Conservation (phyloP, 2,888 invertebrate genomes). For the Torymus auratus region DNA sequence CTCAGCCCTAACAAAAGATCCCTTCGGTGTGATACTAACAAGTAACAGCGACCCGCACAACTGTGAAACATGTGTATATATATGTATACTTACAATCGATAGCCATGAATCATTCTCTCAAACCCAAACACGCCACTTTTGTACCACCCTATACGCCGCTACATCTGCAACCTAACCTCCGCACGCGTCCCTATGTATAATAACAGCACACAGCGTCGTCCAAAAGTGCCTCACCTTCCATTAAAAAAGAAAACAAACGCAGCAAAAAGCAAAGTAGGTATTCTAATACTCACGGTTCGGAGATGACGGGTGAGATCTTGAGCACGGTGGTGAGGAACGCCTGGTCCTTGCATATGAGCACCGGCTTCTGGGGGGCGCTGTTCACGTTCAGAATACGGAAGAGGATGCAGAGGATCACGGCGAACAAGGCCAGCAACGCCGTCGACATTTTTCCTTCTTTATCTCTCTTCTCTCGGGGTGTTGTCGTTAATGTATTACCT, state of each 20-base stretch:
- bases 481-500: too few relatives aligned
- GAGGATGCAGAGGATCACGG: slow-evolving; percentile 88
- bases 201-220: not conserved
- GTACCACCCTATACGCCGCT: too few relatives aligned
- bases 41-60: too few relatives aligned
- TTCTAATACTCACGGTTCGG: slow-evolving; percentile 92
- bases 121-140: too few relatives aligned
- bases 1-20: too few relatives aligned
- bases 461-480: too few relatives aligned
- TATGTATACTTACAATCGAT: too few relatives aligned
- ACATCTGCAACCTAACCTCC: too few relatives aligned
- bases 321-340: slow-evolving; percentile 87
- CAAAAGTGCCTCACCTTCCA: not conserved
- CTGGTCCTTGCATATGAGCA: slow-evolving; percentile 86
- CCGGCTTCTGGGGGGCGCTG: slow-evolving; percentile 88
- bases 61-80: too few relatives aligned
- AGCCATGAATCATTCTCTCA: too few relatives aligned
- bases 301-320: slow-evolving; percentile 87
- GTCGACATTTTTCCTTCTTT: slow-evolving; percentile 82
- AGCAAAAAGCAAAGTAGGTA: not conserved
- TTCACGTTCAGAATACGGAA: slow-evolving; percentile 91
- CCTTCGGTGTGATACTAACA: too few relatives aligned
- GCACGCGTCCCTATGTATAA: too few relatives aligned
- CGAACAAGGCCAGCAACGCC: slow-evolving; percentile 87
- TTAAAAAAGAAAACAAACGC: not conserved